Evolutionary conservation across 23 tunicate genomes (phyloP).

Genomic region (Oikopleura dioica): DNA sequence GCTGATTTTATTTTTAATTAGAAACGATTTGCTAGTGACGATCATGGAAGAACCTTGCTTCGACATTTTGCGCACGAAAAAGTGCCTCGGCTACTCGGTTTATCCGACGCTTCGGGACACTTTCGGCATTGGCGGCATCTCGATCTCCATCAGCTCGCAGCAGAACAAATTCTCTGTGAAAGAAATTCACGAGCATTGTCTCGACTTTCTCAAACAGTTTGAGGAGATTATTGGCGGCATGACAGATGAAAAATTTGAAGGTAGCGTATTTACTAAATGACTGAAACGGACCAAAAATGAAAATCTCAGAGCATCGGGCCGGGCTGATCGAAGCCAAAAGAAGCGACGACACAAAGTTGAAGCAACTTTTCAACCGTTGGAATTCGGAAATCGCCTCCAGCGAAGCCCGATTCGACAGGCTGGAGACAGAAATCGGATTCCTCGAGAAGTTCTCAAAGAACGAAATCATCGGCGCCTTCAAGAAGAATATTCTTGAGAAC

Average conservation of each 20-base stretch:
- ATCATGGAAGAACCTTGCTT: constrained; percentile 65
- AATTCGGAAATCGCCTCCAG: not conserved
- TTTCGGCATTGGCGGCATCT: constrained; percentile 34
- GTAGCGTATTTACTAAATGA: not conserved
- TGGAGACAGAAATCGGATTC: not conserved
- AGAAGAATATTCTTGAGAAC: not conserved
- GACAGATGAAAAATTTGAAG: not conserved
- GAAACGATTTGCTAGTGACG: constrained; percentile 17
- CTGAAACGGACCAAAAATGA: not conserved
- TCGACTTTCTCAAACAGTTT: constrained; percentile 16
- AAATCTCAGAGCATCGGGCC: constrained; percentile 2
- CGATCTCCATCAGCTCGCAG: constrained; percentile 37
- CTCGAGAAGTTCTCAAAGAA: not conserved
- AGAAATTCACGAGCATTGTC: constrained; percentile 7
- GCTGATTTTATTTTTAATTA: not conserved
- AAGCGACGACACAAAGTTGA: not conserved
- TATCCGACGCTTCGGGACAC: constrained; percentile 29
- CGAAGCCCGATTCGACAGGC: not conserved
- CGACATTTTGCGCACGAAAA: constrained; percentile 45
- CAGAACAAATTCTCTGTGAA: constrained; percentile 55
- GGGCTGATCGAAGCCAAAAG: not conserved
- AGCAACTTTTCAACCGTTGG: constrained; percentile 6
- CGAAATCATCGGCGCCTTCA: not conserved
- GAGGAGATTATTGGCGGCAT: not conserved
- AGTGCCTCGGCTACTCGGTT: constrained; percentile 63